Base-by-base conservation (phyloP, 1,140 invertebrate species). In the Trichomalopsis sarcophagae region DNA sequence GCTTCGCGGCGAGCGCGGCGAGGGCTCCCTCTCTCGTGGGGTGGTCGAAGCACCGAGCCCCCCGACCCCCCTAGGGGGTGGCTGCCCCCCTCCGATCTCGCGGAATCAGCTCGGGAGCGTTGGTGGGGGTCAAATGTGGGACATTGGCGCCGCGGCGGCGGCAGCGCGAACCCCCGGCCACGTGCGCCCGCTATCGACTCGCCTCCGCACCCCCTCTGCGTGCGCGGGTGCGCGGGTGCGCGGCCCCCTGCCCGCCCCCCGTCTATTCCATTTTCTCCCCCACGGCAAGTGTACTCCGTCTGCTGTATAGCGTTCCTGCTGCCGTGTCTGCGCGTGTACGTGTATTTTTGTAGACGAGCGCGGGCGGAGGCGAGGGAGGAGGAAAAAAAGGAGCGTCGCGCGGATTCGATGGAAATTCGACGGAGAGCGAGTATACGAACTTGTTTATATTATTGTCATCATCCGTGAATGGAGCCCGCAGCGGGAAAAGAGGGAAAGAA, bases 91-190 rank as follows among this genome's bases (percentile, higher is more conserved):
- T 74, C 44, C 50, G 73, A 27, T 30, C 27, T 62, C 73, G 44
- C 40, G 13, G 40, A 30, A 10, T 23, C 30, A 11, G 11, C 55
- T 33, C 69, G 9, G 21, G n/a, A 55, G 27, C 17, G 30, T 71
- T 84, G 82, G 75, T 82, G 81, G 84, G 88, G 89, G 87, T 88
- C 90, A 91, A 90, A 91, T 91, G 55, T 77, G 88, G 90, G 88
- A 92, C 90, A 87, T 90, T 91, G 92, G 92, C 92, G 92, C 92
- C 92, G 84, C 91, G 81, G 88, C 87, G 92, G 92, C 92, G 90
- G 91, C 89, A 89, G 75, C 77, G 86, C 81, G 91, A 93, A 93
- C 87, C 89, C 84, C 84, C 88, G 89, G 89, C 92, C 92, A 93
- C 92, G 92, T 93, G 92, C 92, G 89, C 88, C 74, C 89, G 87